phyloP scores from a whole-genome alignment of 1,140 invertebrate genomes.

The Oscheius sp. region DNA sequence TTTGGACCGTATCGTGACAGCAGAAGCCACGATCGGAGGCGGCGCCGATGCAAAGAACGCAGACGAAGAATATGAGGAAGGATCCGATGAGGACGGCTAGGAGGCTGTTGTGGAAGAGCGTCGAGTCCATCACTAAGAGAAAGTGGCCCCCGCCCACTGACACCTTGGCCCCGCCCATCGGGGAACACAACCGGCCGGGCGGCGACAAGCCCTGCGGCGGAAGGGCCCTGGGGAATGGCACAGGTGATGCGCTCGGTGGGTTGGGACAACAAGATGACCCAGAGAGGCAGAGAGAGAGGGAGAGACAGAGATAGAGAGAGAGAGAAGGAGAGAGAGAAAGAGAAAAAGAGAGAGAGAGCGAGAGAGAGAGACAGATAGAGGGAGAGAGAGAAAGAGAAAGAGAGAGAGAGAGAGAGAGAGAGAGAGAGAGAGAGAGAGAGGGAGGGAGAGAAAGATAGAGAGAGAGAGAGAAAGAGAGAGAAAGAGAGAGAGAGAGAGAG shows the following conservation, averaged over 20 bases:
- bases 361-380: too few species aligned
- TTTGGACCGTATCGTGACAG: constrained; percentile 49
- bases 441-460: too few species aligned
- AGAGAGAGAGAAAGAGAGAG: too few species aligned
- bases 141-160: background rate
- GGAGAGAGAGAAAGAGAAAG: too few species aligned
- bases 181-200: background rate
- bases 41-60: constrained; percentile 55
- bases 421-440: too few species aligned
- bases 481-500: too few species aligned
- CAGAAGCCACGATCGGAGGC: constrained; percentile 48
- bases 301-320: too few species aligned
- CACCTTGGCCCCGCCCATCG: background rate
- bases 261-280: too few species aligned
- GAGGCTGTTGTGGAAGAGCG: constrained; percentile 50
- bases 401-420: too few species aligned
- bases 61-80: constrained; percentile 54
- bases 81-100: constrained; percentile 50
- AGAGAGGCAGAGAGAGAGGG: background rate
- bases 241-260: too few species aligned
- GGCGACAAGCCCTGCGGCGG: constrained; percentile 6
- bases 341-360: too few species aligned
- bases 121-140: constrained; percentile 43
- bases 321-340: too few species aligned
- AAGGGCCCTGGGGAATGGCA: constrained; percentile 1